Conservation (phyloP, 2,113 vertebrate species). For the Notechis scutatus region DNA sequence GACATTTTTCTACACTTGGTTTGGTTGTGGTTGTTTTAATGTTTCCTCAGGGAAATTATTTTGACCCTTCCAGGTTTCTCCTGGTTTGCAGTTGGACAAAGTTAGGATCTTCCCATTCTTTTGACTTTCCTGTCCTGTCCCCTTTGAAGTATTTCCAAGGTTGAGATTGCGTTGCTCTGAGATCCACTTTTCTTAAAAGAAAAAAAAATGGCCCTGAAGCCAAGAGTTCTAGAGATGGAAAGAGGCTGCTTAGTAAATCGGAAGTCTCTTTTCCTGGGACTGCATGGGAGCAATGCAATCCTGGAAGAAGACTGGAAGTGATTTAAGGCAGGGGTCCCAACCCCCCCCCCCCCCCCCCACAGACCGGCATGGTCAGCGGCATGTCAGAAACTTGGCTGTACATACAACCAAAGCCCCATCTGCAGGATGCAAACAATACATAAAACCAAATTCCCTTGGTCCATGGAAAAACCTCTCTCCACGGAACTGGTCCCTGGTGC, state of each 20-base stretch:
- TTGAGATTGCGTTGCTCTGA: background rate
- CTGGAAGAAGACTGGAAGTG: background rate
- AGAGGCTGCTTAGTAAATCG: background rate
- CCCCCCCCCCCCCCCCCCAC: background rate
- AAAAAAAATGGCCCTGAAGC: background rate
- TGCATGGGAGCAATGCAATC: background rate
- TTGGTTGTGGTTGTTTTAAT: background rate
- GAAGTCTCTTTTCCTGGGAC: background rate
- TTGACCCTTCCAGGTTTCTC: background rate
- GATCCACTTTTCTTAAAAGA: background rate
- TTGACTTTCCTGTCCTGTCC: background rate
- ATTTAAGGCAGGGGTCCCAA: background rate
- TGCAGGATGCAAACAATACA: background rate
- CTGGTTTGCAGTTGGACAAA: background rate
- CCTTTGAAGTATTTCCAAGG: background rate
- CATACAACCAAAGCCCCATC: background rate
- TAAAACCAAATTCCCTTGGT: background rate
- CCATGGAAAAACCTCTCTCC: background rate
- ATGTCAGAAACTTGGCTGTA: background rate
- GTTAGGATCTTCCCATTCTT: background rate
- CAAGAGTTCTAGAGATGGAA: background rate
- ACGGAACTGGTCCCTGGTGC: background rate
- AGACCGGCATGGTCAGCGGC: fast-evolving
- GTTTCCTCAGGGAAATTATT: background rate
- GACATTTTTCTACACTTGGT: background rate